Evolutionary conservation across 2,797 vertebrate species (phyloP).

Genomic region (Pantherophis vulpinus): DNA sequence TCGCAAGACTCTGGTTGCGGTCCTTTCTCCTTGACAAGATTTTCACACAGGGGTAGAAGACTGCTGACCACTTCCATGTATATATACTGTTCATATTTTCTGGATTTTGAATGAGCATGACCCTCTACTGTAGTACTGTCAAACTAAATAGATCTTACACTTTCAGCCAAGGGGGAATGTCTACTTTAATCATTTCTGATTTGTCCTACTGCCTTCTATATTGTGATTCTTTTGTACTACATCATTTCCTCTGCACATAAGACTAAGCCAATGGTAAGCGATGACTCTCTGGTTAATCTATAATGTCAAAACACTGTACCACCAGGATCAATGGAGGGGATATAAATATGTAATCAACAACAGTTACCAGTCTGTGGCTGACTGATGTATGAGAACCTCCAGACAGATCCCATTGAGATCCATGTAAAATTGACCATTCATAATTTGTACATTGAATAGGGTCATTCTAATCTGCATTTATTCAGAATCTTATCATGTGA

Average conservation of each 20-base stretch:
- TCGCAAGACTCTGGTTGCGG: not conserved
- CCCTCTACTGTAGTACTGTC: not conserved
- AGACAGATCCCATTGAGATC: not conserved
- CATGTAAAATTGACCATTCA: not conserved
- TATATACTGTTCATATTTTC: not conserved
- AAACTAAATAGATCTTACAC: not conserved
- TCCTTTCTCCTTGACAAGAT: not conserved
- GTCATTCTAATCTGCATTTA: not conserved
- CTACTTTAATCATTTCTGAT: not conserved
- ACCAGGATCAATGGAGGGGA: not conserved
- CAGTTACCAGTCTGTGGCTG: not conserved
- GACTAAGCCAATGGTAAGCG: not conserved
- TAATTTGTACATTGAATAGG: not conserved
- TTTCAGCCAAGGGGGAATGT: not conserved
- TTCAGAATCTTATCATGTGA: not conserved
- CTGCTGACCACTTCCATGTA: not conserved
- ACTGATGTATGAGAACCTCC: not conserved
- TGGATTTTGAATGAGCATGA: not conserved
- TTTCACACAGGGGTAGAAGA: not conserved
- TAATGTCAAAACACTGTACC: not conserved
- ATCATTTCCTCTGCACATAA: not conserved
- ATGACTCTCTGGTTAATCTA: not conserved
- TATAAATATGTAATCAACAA: not conserved
- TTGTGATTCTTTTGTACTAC: not conserved
- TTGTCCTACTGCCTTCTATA: not conserved